Percentiles rank a stretch among this genome's conserved stretches.
These are phyloP conservation scores for Nesoenas mayeri DNA, from an alignment of 2,113 vertebrate species.

Conservation along the genomic window DNA sequence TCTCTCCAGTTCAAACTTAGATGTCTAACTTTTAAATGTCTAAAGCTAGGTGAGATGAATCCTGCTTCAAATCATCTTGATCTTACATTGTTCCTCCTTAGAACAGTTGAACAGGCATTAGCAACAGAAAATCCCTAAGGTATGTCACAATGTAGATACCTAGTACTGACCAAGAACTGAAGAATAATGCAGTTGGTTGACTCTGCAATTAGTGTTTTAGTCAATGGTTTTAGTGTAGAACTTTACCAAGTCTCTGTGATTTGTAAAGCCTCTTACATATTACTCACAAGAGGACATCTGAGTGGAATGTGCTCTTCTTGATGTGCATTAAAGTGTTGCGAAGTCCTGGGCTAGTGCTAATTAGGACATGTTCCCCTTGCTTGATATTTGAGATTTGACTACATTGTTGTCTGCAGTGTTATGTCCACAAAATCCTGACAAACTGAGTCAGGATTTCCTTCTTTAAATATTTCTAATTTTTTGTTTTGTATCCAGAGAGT, in stretches of 20 bases:
- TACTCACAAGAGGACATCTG: neutral
- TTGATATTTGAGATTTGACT: neutral
- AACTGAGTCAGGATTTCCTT: neutral
- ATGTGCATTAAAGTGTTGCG: neutral
- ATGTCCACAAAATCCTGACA: rapidly evolving
- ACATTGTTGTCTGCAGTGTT: rapidly evolving
- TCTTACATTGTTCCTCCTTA: neutral
- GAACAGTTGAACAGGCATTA: neutral
- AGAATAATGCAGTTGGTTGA: rapidly evolving
- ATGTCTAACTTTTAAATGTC: constrained; percentile 21
- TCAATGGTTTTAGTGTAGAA: neutral
- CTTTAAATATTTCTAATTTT: neutral
- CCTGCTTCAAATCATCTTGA: neutral
- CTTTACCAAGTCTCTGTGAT: neutral
- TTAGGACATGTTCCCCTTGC: neutral
- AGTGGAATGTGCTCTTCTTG: neutral
- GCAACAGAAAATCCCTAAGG: neutral
- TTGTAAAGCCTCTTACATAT: neutral
- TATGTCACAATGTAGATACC: neutral
- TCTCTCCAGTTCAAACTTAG: constrained; percentile 14
- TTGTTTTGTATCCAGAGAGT: neutral
- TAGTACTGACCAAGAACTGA: neutral
- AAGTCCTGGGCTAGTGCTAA: neutral
- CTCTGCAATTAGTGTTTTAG: neutral
- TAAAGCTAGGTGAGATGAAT: constrained; percentile 2